These are phyloP conservation scores for Geopemphigus sp. DNA, from an alignment of 1,140 invertebrate species.

Conservation along the genomic window DNA sequence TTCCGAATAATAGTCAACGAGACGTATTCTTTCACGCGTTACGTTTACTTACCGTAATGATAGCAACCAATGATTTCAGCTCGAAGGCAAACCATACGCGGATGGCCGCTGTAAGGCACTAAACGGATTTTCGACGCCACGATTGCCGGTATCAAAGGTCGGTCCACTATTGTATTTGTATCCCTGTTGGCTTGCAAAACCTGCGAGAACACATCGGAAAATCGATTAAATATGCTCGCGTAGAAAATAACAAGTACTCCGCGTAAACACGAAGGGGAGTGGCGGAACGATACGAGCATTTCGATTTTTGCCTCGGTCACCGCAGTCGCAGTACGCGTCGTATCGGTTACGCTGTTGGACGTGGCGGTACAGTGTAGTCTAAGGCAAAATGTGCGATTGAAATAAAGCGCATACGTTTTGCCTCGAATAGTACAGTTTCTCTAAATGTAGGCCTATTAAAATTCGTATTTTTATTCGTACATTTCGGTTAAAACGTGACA, in stretches of 20 bases:
- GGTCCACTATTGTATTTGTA: slow-evolving; percentile 77
- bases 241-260: neutral
- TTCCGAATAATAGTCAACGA: no score
- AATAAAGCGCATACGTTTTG: no score
- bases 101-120: slow-evolving; percentile 83
- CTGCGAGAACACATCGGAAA: slow-evolving; percentile 16
- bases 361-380: no score
- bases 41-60: slow-evolving; percentile 65
- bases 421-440: no score
- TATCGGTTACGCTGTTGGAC: no score
- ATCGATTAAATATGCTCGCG: neutral
- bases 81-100: slow-evolving; percentile 85
- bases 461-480: no score
- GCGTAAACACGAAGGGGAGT: neutral
- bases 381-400: no score
- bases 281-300: neutral
- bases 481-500: no score
- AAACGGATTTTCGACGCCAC: slow-evolving; percentile 82
- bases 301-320: neutral
- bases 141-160: slow-evolving; percentile 75
- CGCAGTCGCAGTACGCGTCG: neutral
- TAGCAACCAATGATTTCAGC: slow-evolving; percentile 84
- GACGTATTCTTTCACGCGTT: no score
- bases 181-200: slow-evolving; percentile 73
- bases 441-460: no score